These are phyloP conservation scores for Chloromyia formosa DNA, from an alignment of 2,888 invertebrate genomes.

Conservation along the genomic window DNA sequence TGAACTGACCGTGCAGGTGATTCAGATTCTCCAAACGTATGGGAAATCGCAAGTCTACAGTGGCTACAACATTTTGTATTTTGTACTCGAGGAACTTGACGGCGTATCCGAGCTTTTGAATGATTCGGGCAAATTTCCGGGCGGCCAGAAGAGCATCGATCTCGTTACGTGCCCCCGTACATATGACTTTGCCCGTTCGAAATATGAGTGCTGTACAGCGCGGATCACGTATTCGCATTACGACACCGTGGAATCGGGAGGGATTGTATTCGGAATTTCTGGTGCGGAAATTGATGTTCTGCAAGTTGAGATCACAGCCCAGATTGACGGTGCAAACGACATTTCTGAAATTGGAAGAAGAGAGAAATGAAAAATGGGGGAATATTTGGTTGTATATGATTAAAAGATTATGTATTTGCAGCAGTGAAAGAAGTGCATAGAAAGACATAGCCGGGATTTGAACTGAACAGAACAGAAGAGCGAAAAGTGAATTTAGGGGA, in stretches of 20 bases:
- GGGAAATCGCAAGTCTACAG: constrained; percentile 78
- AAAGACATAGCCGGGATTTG: too few species aligned
- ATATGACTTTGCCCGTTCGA: constrained; percentile 82
- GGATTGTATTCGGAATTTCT: constrained; percentile 87
- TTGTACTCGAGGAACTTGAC: constrained; percentile 82
- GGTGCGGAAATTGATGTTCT: constrained; percentile 79
- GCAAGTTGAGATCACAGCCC: constrained; percentile 75
- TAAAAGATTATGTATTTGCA: too few species aligned
- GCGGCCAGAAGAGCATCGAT: constrained; percentile 79
- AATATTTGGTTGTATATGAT: too few species aligned
- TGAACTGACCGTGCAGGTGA: constrained; percentile 79
- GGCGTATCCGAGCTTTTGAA: constrained; percentile 81
- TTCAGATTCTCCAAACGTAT: constrained; percentile 77
- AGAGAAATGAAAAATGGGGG: too few species aligned
- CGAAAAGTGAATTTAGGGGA: too few species aligned
- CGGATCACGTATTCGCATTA: constrained; percentile 84
- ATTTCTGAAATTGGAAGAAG: constrained; percentile 67
- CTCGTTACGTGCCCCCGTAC: constrained; percentile 83
- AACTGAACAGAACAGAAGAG: too few species aligned
- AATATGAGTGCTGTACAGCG: constrained; percentile 77
- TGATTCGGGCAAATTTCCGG: constrained; percentile 82
- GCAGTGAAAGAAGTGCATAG: too few species aligned
- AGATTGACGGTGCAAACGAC: constrained; percentile 83
- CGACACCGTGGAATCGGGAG: constrained; percentile 80
- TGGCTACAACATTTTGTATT: constrained; percentile 80